Percentiles rank a stretch among this genome's conserved stretches.
phyloP scores from a whole-genome alignment of 2,113 vertebrate genomes.

The Poeciliopsis turrubarensis region DNA sequence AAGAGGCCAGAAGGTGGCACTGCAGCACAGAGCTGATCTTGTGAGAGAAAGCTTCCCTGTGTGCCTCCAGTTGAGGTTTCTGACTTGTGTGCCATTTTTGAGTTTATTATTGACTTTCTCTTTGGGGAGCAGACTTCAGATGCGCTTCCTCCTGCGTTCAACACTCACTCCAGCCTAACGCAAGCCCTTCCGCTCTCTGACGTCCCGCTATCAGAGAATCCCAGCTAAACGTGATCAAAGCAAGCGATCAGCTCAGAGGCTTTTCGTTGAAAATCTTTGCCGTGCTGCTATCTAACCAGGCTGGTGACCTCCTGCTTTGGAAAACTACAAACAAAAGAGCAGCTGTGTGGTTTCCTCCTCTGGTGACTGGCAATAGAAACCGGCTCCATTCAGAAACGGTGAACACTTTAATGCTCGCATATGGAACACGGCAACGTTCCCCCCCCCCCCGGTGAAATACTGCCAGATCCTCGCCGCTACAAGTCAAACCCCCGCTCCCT shows the following conservation, averaged over 20 bases:
- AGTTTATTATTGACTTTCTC: conserved; percentile 53
- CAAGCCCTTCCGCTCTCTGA: conserved; percentile 12
- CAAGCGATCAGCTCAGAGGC: conserved; percentile 50
- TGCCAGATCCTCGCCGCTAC: conserved; percentile 5
- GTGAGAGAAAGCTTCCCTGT: conserved; percentile 18
- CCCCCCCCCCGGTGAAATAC: conserved; percentile 14
- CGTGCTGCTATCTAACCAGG: conserved; percentile 72
- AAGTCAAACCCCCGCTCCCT: conserved; percentile 19
- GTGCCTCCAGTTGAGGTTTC: conserved; percentile 32
- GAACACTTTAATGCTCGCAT: conserved; percentile 42
- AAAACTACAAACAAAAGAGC: conserved; percentile 63
- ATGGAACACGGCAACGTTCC: conserved; percentile 35
- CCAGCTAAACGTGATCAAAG: conserved; percentile 64
- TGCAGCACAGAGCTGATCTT: conserved; percentile 56
- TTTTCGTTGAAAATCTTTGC: conserved; percentile 40
- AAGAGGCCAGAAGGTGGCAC: conserved; percentile 71
- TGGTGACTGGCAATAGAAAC: neutral
- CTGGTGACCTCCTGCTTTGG: conserved; percentile 50
- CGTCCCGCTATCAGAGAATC: conserved; percentile 38
- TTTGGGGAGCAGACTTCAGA: conserved; percentile 35
- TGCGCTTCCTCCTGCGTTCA: conserved; percentile 35
- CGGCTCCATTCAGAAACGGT: neutral
- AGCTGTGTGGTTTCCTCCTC: conserved; percentile 43
- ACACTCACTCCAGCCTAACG: neutral
- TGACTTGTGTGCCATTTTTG: conserved; percentile 42